Evolutionary conservation across 2,797 vertebrate genomes (phyloP), one percentile per base, ranked within the genome.

Genomic region (Strix occidentalis): DNA sequence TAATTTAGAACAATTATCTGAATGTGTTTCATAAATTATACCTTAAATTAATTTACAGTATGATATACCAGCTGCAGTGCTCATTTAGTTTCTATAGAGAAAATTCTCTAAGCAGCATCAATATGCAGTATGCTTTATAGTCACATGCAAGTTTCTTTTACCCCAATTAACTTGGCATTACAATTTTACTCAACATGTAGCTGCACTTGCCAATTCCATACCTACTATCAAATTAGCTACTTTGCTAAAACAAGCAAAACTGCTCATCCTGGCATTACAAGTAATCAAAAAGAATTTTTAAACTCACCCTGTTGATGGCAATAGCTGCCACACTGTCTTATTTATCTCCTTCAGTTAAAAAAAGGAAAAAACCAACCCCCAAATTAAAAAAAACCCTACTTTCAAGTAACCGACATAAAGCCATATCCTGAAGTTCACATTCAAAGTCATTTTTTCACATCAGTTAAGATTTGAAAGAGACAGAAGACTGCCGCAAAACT

Each of bases 31-130:
- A 76, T 39, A 87, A 95, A 94, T 91, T 60, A 80, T 60, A 70
- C 41, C 51, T 91, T 88, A 63, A 96, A 84, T 90, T 86, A 82
- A 87, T 72, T 90, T 93, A 88, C 61, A 86, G 35, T 51, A 81
- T 69, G 26, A 41, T 43, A 61, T 25, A 94, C 12, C 70, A 90
- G 79, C 54, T 81, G 79, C 85, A 82, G 16, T 33, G 16, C 35
- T 88, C 18, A 48, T 74, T 86, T 58, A 72, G 54, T 41, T 95
- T 93, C 66, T 76, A 24, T 63, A 72, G 16, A 54, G 70, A 91
- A 94, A 90, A 81, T 61, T 89, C n/a, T 87, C 64, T 53, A 78
- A 82, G 57, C 68, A 79, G 21, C 37, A 60, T 79, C 77, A 79
- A 64, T 25, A 82, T 43, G 29, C 57, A 71, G 3, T 5, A n/a